A percentile compares a stretch with the other conserved stretches of the same genome.
These are phyloP conservation scores for Caenorhabditis macrosperma DNA, from an alignment of 2,888 invertebrate genomes.

Conservation along the genomic window DNA sequence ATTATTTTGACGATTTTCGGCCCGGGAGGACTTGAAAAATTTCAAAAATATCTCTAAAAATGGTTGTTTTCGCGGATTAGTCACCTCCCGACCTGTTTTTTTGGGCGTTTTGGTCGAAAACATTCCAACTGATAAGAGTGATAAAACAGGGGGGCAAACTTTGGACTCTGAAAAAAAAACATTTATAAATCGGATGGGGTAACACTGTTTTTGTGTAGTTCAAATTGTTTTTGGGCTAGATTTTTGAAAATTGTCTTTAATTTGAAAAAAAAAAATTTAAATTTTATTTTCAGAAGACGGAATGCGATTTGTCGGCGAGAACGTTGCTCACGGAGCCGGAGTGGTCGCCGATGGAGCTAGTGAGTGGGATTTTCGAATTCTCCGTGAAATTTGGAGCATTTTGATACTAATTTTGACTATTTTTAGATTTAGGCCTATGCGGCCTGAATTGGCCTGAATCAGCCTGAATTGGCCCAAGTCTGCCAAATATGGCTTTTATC, in stretches of 20 bases:
- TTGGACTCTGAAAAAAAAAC: not conserved
- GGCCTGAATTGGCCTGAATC: too few species aligned
- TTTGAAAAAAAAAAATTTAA: not conserved
- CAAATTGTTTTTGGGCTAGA: too few species aligned
- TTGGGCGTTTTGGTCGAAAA: too few species aligned
- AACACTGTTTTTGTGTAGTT: too few species aligned
- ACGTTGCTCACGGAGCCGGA: conserved; percentile 40
- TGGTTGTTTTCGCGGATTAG: too few species aligned
- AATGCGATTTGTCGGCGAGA: conserved; percentile 32
- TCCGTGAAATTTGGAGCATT: not conserved
- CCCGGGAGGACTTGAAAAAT: not conserved
- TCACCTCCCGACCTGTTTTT: too few species aligned
- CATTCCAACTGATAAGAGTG: not conserved
- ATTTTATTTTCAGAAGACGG: too few species aligned
- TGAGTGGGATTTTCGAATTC: not conserved
- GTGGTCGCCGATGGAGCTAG: conserved; percentile 37
- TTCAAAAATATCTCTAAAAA: not conserved
- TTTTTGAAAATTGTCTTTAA: not conserved
- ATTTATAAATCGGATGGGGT: not conserved
- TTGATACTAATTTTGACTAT: not conserved
- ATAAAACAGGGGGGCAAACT: not conserved
- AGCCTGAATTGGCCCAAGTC: too few species aligned
- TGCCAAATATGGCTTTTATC: too few species aligned
- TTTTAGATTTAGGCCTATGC: not conserved
- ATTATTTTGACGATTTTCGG: not conserved